Base-by-base conservation (phyloP, 1,140 invertebrate species). In the Rhopalosiphum maidis region DNA sequence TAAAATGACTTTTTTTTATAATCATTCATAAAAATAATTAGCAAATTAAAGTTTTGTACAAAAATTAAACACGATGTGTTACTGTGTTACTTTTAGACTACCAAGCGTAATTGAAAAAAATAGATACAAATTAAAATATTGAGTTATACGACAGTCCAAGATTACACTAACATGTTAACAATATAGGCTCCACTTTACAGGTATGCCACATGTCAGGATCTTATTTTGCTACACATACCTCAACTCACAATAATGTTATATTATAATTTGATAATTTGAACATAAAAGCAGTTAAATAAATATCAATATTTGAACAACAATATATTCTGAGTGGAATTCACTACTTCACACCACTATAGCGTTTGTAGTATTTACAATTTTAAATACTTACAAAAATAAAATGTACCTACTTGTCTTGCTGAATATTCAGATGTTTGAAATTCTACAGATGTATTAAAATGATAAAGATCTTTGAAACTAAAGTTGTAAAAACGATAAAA, bases 381-480 rank as follows among this genome's bases (percentile, higher is more conserved):
- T 77, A 77, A 77, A 77, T 77, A 77, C 30, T 77, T n/a, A 77
- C 60, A 77, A 77, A 77, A 77, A n/a, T 77, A n/a, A n/a, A 77
- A 77, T 77, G 15, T 77, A n/a, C 2, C 41, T 41, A 41, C 41
- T 41, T 41, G 41, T 41, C 60, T 77, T 77, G 15, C 60, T 77
- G n/a, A 77, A 77, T 77, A 15, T 77, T n/a, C 15, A 35, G 30
- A 6, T n/a, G 15, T n/a, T 77, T 77, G 1, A 35, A 77, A 77
- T 77, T 77, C 18, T 77, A n/a, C n/a, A 18, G 11, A 35, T 77
- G 60, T 77, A n/a, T 15, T 77, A 21, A 4, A 77, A 77, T 77
- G n/a, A 5, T n/a, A 77, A 77, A 77, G n/a, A 15, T 51, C 30
- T 77, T 77, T 77, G 4, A 77, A n/a, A 77, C 30, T 77, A 0